Conservation (phyloP, 2,797 vertebrate genomes). For the Falco peregrinus region DNA sequence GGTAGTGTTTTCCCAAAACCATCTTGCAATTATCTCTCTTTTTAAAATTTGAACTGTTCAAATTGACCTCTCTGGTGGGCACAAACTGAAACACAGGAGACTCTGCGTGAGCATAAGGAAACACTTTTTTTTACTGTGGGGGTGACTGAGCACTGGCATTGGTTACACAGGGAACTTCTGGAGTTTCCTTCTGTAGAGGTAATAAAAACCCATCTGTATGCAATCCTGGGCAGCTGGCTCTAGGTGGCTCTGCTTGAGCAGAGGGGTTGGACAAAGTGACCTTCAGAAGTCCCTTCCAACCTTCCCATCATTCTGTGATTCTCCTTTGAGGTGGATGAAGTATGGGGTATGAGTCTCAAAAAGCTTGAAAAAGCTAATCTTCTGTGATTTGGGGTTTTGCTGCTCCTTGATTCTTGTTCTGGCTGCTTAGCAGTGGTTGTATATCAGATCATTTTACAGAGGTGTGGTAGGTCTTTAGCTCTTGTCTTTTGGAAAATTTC, state of each 20-base stretch:
- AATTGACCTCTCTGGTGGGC: neutral
- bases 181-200: neutral
- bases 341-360: neutral
- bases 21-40: neutral
- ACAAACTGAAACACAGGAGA: neutral
- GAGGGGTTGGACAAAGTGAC: neutral
- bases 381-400: neutral
- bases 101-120: neutral
- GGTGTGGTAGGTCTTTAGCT: neutral
- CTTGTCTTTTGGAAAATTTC: neutral
- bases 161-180: neutral
- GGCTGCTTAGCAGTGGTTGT: neutral
- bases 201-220: rapidly evolving
- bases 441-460: neutral
- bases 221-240: neutral
- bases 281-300: neutral
- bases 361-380: neutral
- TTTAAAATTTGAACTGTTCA: neutral
- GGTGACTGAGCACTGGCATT: neutral
- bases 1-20: neutral
- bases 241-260: neutral
- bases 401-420: neutral
- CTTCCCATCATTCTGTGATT: neutral
- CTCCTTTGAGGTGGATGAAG: neutral
- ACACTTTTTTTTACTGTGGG: neutral